Conservation (phyloP, 2,113 vertebrate species). For the Notarius quadriscutis region DNA sequence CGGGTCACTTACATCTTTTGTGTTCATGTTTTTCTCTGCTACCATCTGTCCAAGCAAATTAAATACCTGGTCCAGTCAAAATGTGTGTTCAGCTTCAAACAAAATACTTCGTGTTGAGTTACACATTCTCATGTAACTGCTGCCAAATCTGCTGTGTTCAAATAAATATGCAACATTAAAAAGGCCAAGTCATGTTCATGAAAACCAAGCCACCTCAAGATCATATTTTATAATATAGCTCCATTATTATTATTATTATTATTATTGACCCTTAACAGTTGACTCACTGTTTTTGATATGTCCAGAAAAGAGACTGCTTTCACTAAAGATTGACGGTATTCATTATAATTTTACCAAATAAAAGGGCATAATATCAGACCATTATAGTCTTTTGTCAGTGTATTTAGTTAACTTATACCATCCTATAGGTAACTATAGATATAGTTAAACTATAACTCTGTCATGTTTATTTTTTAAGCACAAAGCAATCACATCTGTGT, state of each 20-base stretch:
- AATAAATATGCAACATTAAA: neutral
- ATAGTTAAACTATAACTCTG: too few relatives aligned
- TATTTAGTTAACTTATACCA: neutral
- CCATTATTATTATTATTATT: neutral
- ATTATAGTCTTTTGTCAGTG: neutral
- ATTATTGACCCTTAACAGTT: neutral
- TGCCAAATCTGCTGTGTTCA: neutral
- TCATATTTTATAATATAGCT: neutral
- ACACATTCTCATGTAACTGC: slow-evolving; percentile 32
- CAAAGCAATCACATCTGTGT: neutral
- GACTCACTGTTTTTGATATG: neutral
- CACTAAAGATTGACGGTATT: neutral
- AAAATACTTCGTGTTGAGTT: slow-evolving; percentile 55
- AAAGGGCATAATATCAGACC: neutral
- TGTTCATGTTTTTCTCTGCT: slow-evolving; percentile 43
- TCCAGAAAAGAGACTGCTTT: neutral
- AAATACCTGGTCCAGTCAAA: slow-evolving; percentile 58
- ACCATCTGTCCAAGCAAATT: slow-evolving; percentile 65
- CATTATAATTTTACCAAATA: neutral
- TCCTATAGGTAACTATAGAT: neutral
- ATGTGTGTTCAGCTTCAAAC: slow-evolving; percentile 65
- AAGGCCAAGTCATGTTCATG: neutral
- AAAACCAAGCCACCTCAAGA: neutral
- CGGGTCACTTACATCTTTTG: slow-evolving; percentile 70
- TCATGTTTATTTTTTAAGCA: neutral